Conservation (phyloP, 2,888 invertebrate species). For the Chrysina gloriosa region DNA sequence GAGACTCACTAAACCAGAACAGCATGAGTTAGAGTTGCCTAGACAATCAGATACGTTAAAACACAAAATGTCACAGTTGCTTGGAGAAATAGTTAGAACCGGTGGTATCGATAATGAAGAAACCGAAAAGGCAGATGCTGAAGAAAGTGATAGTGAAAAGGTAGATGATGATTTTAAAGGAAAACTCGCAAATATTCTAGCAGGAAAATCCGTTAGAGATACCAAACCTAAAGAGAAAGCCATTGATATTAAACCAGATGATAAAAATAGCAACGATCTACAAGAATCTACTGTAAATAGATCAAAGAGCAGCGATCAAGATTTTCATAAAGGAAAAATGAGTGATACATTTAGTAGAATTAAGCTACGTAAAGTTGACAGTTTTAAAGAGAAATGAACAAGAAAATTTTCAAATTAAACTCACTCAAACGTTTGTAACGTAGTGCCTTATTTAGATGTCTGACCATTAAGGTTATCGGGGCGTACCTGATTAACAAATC, state of each 20-base stretch:
- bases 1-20: conserved; percentile 47
- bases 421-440: no score
- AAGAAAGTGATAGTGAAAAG: background rate
- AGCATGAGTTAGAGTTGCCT: conserved; percentile 26
- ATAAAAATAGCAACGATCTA: background rate
- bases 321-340: conserved; percentile 49
- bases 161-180: conserved; percentile 43
- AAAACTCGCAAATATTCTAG: conserved; percentile 45
- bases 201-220: conserved; percentile 27
- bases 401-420: no score
- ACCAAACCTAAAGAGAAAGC: conserved; percentile 33
- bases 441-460: no score
- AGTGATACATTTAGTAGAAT: conserved; percentile 55
- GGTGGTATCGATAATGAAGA: background rate
- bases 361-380: conserved; percentile 50
- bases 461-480: no score
- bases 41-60: conserved; percentile 19
- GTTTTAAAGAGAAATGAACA: conserved; percentile 40
- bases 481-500: no score
- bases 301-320: conserved; percentile 11
- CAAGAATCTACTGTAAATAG: background rate
- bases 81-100: conserved; percentile 33
- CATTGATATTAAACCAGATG: background rate
- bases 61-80: conserved; percentile 35
- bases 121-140: background rate